Evolutionary conservation across 2,113 vertebrate species (phyloP).

Genomic region (Limanda limanda): DNA sequence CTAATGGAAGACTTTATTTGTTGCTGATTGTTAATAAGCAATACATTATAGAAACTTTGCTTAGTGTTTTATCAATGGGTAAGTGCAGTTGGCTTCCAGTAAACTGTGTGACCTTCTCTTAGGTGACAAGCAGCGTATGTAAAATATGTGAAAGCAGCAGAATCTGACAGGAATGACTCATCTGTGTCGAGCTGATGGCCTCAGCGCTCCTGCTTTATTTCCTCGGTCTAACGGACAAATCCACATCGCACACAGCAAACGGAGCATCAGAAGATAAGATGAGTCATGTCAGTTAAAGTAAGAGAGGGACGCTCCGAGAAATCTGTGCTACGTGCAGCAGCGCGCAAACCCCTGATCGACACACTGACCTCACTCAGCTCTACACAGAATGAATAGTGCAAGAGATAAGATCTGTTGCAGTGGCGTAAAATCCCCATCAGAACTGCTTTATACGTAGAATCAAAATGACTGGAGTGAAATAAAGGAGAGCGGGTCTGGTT

Average conservation of each 20-base stretch:
- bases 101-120: not conserved
- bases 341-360: conserved; percentile 65
- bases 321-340: conserved; percentile 8
- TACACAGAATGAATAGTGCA: conserved; percentile 73
- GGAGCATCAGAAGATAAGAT: conserved; percentile 27
- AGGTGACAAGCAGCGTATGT: not conserved
- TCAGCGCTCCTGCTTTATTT: conserved; percentile 37
- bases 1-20: too few species aligned
- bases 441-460: not conserved
- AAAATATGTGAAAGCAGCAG: conserved; percentile 26
- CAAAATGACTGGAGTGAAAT: conserved; percentile 26
- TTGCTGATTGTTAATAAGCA: too few species aligned
- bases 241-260: not conserved
- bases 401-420: conserved; percentile 46
- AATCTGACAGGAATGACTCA: conserved; percentile 68
- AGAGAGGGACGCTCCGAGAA: conserved; percentile 32
- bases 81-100: not conserved
- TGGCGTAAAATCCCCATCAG: conserved; percentile 37
- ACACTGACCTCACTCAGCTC: conserved; percentile 50
- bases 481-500: conserved; percentile 14
- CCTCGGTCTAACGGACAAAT: conserved; percentile 67
- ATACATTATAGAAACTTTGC: too few species aligned
- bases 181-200: conserved; percentile 49
- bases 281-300: conserved; percentile 60
- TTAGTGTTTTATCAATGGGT: too few species aligned